Base-by-base conservation (phyloP, 2,888 invertebrate genomes). In the Thyatira batis region DNA sequence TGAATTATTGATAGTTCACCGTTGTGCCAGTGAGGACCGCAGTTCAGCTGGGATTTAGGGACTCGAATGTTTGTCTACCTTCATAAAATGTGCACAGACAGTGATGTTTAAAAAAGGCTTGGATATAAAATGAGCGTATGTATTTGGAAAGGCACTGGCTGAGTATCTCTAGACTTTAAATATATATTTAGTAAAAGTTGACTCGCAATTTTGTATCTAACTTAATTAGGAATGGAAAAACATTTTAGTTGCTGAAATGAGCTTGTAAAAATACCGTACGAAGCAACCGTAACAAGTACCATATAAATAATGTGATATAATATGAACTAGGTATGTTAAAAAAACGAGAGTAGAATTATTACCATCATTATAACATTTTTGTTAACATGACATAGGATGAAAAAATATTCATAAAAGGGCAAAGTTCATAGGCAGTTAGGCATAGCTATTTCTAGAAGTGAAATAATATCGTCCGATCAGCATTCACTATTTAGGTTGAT, bases 1-100 rank as follows among this genome's bases (percentile, higher is more conserved):
- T 79, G 78, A 77, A 81, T 80, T 80, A 80, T 81, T 78, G 76
- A 80, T 79, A 69, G 68, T 57, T 65, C 59, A 61, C 51, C 56
- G 62, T 55, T 44, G 54, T 67, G 66, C 60, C 63, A 54, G 61
- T 54, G 45, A 45, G 45, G 58, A 54, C 55, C 54, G 55, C 58
- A 53, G 52, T 57, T 53, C 66, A 61, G 51, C 50, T 62, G 67
- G 72, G 71, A 67, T 63, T 43, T 49, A 51, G 51, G 48, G 57
- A 54, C 39, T 39, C 39, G 17, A 39, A 39, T 30, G n/a, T 20
- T 30, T 20, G 28, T 13, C 33, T 20, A 20, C 17, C n/a, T 21
- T 39, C 39, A 39, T 39, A 39, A 39, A 39, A 39, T 17, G 45
- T 55, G 17, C 50, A 48, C n/a, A 39, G 30, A 10, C 8, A 13